phyloP scores from a whole-genome alignment of 2,113 vertebrate species.

The Erythrolamprus reginae region DNA sequence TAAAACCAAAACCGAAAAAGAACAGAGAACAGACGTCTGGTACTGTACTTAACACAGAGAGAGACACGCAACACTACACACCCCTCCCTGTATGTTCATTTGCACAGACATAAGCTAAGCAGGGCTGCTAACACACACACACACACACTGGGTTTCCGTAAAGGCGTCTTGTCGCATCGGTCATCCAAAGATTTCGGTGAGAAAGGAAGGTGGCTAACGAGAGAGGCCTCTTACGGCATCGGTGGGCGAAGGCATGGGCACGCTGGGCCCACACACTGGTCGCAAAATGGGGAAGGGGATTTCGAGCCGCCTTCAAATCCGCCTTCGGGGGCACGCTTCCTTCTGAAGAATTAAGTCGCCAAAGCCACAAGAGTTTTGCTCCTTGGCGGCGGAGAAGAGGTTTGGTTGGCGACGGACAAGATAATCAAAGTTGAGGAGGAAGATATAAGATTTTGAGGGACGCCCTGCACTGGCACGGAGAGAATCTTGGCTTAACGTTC shows the following conservation, averaged over 20 bases:
- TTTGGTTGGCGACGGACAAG: neutral
- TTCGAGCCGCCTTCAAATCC: neutral
- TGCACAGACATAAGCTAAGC: neutral
- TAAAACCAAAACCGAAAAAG: too few species aligned
- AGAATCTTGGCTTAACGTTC: neutral
- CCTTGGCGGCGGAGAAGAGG: neutral
- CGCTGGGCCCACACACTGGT: neutral
- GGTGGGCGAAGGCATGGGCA: neutral
- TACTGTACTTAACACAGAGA: conserved; percentile 2
- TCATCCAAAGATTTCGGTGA: neutral
- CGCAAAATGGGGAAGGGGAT: neutral
- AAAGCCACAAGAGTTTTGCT: neutral
- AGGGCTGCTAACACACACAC: neutral
- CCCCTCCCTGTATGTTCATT: neutral
- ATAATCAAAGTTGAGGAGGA: too few species aligned
- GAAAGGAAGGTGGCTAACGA: neutral
- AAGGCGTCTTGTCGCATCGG: neutral
- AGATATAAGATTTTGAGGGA: neutral
- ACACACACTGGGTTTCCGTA: neutral
- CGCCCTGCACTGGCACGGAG: neutral
- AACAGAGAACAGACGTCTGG: neutral
- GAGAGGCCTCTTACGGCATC: neutral
- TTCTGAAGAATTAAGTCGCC: neutral
- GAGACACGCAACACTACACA: neutral
- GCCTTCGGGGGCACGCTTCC: neutral